Percentiles rank a stretch among this genome's conserved stretches.
These are phyloP conservation scores for Cherax quadricarinatus DNA, from an alignment of 1,140 invertebrate genomes.

Conservation along the genomic window DNA sequence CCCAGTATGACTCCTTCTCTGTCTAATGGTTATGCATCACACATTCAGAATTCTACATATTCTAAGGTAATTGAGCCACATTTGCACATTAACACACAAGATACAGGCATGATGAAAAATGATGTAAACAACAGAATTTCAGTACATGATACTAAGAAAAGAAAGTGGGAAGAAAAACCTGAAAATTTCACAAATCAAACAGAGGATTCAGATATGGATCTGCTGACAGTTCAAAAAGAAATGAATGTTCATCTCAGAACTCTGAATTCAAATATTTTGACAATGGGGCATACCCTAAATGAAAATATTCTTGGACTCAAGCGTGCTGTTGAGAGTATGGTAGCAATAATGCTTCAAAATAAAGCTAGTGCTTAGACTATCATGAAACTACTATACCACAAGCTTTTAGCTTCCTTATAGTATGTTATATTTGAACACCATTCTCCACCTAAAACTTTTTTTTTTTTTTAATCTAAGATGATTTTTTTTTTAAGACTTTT, in stretches of 20 bases:
- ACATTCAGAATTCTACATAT: neutral
- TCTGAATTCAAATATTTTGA: constrained; percentile 52
- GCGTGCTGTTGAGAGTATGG: constrained; percentile 55
- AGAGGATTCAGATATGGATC: constrained; percentile 10
- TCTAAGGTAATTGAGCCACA: neutral
- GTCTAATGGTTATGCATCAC: neutral
- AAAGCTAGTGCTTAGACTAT: constrained; percentile 6
- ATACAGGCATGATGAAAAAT: neutral
- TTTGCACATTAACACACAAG: neutral
- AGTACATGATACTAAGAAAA: neutral
- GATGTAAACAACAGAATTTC: neutral
- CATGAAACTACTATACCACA: neutral
- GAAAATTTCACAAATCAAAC: neutral
- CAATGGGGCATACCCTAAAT: constrained; percentile 43
- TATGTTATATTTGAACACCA: neutral
- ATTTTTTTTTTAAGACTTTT: neutral
- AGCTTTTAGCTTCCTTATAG: neutral
- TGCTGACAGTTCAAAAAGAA: constrained; percentile 38
- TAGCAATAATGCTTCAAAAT: constrained; percentile 54
- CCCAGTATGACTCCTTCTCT: neutral
- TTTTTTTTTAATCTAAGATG: no score
- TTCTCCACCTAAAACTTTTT: neutral
- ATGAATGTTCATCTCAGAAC: constrained; percentile 46
- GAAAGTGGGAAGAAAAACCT: constrained; percentile 18
- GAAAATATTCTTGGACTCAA: constrained; percentile 58